Evolutionary conservation across 2,113 vertebrate species (phyloP).

Genomic region (Rhipidura dahli): DNA sequence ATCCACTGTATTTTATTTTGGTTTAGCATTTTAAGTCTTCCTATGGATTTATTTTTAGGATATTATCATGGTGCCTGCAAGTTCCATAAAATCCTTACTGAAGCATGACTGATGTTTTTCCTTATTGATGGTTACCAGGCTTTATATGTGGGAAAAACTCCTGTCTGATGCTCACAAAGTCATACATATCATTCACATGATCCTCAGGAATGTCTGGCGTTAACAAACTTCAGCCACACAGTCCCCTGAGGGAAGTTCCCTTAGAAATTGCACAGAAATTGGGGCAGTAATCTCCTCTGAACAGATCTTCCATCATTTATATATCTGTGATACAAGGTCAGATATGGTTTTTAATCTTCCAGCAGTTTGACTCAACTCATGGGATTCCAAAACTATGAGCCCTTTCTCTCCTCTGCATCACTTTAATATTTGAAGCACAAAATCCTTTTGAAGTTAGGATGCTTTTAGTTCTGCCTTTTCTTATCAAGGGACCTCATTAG

Average conservation of each 20-base stretch:
- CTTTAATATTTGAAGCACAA: neutral
- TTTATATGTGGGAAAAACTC: neutral
- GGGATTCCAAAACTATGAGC: neutral
- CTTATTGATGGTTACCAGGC: neutral
- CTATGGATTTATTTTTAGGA: neutral
- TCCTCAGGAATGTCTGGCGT: neutral
- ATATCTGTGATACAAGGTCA: neutral
- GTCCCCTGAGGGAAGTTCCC: neutral
- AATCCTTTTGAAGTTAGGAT: constrained; percentile 3
- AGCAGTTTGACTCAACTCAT: neutral
- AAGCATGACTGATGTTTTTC: neutral
- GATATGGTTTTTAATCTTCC: neutral
- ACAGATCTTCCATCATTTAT: neutral
- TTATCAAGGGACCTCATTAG: constrained; percentile 40
- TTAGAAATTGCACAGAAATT: neutral
- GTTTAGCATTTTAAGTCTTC: neutral
- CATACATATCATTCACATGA: neutral
- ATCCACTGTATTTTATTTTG: neutral
- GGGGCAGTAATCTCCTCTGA: neutral
- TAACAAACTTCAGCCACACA: neutral
- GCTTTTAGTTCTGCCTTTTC: neutral
- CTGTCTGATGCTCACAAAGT: neutral
- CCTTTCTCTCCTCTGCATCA: neutral
- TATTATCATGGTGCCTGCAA: neutral
- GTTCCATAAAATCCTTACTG: neutral